phyloP scores from a whole-genome alignment of 2,888 invertebrate species.

The Polietes domitor region DNA sequence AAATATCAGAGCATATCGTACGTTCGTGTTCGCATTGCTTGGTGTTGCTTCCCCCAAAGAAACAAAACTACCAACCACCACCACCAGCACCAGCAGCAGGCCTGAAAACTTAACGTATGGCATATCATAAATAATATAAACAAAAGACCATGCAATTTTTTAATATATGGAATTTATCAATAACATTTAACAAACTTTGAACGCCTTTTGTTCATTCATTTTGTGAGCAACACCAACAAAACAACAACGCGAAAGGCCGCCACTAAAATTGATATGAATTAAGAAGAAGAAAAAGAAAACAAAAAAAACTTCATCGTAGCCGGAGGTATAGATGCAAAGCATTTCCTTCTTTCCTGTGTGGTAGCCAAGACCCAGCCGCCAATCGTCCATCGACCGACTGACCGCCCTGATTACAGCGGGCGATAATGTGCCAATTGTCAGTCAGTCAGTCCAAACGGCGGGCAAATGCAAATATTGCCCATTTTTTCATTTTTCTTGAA shows the following conservation, averaged over 20 bases:
- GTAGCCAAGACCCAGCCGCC: not conserved
- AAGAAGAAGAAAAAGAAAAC: no score
- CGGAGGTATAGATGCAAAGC: slow-evolving; percentile 29
- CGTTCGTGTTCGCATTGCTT: not conserved
- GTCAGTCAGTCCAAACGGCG: slow-evolving; percentile 41
- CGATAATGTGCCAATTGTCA: slow-evolving; percentile 65
- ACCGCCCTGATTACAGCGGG: slow-evolving; percentile 59
- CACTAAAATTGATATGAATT: slow-evolving; percentile 19
- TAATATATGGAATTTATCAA: slow-evolving; percentile 40
- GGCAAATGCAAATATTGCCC: slow-evolving; percentile 47
- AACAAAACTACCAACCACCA: not conserved
- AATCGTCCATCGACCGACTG: slow-evolving; percentile 38
- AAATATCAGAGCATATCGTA: slow-evolving; percentile 61
- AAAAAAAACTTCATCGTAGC: slow-evolving; percentile 34
- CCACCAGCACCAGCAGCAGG: not conserved
- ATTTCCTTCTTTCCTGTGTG: slow-evolving; percentile 45
- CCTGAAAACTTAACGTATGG: not conserved
- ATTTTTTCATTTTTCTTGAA: not conserved
- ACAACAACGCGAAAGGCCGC: not conserved
- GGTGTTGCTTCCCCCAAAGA: slow-evolving; percentile 4
- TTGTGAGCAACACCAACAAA: slow-evolving; percentile 29
- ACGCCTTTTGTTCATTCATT: slow-evolving; percentile 51
- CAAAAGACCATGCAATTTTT: slow-evolving; percentile 37
- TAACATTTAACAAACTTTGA: slow-evolving; percentile 48
- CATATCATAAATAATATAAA: slow-evolving; percentile 46